phyloP scores from a whole-genome alignment of 2,797 vertebrate genomes.

The Merluccius polli region DNA sequence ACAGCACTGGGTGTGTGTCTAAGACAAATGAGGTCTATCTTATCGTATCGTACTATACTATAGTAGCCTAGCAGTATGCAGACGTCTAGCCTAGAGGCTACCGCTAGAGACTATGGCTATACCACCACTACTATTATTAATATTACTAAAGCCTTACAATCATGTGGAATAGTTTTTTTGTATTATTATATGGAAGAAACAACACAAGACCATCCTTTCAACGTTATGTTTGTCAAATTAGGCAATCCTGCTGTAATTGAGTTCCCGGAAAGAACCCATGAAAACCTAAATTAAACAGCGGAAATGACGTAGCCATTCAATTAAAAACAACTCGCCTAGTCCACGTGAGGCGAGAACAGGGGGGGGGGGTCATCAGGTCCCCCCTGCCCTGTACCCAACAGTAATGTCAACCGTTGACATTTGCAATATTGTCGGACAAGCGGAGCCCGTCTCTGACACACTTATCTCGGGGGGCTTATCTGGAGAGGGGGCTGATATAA shows the following conservation, averaged over 20 bases:
- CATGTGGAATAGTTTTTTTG: not conserved
- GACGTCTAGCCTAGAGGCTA: not conserved
- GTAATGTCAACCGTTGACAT: not conserved
- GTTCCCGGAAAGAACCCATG: not conserved
- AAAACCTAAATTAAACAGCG: not conserved
- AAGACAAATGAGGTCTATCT: too few species aligned
- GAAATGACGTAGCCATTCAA: not conserved
- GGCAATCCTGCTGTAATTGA: not conserved
- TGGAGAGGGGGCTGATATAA: not conserved
- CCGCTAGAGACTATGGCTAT: not conserved
- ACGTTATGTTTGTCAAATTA: not conserved
- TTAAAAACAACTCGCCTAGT: too few species aligned
- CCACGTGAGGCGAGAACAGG: too few species aligned
- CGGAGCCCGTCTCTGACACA: not conserved
- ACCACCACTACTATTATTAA: not conserved
- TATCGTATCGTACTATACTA: not conserved
- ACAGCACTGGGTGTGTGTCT: too few species aligned
- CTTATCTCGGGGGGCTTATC: not conserved
- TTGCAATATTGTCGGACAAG: not conserved
- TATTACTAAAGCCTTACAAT: not conserved
- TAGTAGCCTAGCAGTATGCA: not conserved
- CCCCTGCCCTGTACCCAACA: not conserved
- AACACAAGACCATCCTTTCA: not conserved
- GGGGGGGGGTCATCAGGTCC: not conserved
- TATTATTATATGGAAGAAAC: not conserved